These are phyloP conservation scores for Cotesia glomerata DNA, from an alignment of 1,140 invertebrate species.

Conservation along the genomic window DNA sequence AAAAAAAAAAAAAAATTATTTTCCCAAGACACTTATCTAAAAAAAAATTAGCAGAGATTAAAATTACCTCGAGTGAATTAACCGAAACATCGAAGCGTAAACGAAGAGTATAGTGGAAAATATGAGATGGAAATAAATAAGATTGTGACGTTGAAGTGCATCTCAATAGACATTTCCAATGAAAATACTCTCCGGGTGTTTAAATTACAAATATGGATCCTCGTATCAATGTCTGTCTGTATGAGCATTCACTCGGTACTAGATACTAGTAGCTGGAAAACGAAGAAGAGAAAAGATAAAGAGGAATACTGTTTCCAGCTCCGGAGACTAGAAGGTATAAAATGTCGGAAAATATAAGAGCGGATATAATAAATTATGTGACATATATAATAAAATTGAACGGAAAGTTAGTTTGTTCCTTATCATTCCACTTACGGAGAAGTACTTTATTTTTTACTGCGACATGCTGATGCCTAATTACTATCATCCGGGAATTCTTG, in stretches of 20 bases:
- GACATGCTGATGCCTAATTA: conserved; percentile 44
- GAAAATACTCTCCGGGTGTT: conserved; percentile 1
- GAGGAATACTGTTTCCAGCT: too few relatives aligned
- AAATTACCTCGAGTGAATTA: neutral
- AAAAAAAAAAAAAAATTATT: too few relatives aligned
- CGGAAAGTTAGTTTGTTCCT: neutral
- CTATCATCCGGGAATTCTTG: conserved; percentile 27
- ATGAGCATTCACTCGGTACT: too few relatives aligned
- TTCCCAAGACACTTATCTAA: too few relatives aligned
- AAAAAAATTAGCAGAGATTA: too few relatives aligned
- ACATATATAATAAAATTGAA: neutral
- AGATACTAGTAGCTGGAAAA: too few relatives aligned
- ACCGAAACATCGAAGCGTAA: neutral
- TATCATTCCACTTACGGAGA: neutral
- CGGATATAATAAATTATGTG: too few relatives aligned
- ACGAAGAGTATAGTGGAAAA: neutral
- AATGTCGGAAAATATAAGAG: neutral
- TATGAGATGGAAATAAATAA: neutral
- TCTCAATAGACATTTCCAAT: conserved; percentile 25
- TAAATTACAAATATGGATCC: neutral
- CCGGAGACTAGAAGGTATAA: neutral
- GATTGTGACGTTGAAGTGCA: neutral
- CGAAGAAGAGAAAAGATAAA: too few relatives aligned
- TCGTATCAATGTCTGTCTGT: neutral
- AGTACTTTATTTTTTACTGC: conserved; percentile 17